Conservation (phyloP, 2,797 vertebrate species). For the Platyrinchus mystaceus region DNA sequence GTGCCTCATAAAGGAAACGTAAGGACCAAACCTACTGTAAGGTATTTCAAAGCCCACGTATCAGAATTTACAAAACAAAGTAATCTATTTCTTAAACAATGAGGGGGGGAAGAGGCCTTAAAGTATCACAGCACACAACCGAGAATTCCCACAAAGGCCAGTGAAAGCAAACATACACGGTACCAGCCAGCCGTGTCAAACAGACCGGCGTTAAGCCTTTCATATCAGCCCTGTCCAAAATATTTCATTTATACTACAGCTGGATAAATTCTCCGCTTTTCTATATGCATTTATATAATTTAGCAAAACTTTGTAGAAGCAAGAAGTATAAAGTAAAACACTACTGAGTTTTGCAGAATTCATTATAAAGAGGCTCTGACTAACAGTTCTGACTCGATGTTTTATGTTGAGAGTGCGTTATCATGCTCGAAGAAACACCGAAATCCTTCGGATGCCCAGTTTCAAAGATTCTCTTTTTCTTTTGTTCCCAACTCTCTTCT, state of each 20-base stretch:
- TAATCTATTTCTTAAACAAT: background rate
- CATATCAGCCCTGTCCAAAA: background rate
- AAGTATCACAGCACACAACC: background rate
- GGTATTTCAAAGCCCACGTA: background rate
- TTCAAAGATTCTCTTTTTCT: background rate
- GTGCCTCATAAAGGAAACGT: accelerated
- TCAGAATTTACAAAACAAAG: background rate
- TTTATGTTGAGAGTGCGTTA: background rate
- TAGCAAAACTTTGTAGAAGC: background rate
- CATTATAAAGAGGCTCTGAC: background rate
- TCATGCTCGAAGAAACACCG: accelerated
- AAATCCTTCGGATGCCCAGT: background rate
- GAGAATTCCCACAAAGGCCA: background rate
- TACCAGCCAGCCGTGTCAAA: background rate
- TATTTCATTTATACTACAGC: background rate
- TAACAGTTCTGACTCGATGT: background rate
- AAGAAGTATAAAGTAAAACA: background rate
- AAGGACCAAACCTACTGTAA: background rate
- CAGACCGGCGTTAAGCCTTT: background rate
- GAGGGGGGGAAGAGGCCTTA: accelerated
- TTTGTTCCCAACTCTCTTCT: background rate
- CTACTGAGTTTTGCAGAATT: background rate
- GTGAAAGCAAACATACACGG: background rate
- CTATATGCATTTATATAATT: background rate
- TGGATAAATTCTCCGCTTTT: background rate